Percentiles rank a stretch among this genome's conserved stretches.
Conservation (phyloP, 1,140 invertebrate genomes). For the Bombus ignitus region DNA sequence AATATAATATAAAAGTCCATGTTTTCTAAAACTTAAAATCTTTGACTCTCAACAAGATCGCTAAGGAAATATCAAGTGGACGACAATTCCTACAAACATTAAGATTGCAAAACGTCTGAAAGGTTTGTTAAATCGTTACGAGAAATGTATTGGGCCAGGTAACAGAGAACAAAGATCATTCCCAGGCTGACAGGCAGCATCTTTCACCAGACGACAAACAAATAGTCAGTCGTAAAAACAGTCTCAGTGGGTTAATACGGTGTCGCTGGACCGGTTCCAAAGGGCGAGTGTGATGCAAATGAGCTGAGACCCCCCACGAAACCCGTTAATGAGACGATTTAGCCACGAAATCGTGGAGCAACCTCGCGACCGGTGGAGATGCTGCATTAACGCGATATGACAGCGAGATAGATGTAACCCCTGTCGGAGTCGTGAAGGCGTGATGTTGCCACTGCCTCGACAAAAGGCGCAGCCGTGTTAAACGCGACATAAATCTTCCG, state of each 20-base stretch:
- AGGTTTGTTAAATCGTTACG: not conserved
- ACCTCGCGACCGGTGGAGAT: slow-evolving; percentile 54
- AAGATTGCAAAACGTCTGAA: not conserved
- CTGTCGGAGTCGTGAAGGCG: slow-evolving; percentile 50
- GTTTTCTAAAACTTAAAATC: no score
- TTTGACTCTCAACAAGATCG: no score
- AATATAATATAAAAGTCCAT: no score
- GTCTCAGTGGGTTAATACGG: slow-evolving; percentile 56
- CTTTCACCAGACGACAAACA: slow-evolving; percentile 49
- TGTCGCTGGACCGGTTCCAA: slow-evolving; percentile 72
- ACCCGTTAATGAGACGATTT: slow-evolving; percentile 81
- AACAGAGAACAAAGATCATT: slow-evolving; percentile 14
- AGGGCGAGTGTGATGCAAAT: slow-evolving; percentile 77
- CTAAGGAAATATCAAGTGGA: no score
- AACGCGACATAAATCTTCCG: slow-evolving; percentile 52
- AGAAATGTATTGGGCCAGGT: not conserved
- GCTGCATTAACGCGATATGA: slow-evolving; percentile 50
- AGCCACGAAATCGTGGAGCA: slow-evolving; percentile 77
- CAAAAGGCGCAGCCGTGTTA: slow-evolving; percentile 46
- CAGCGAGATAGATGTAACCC: slow-evolving; percentile 41
- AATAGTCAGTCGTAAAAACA: slow-evolving; percentile 52
- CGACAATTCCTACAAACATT: not conserved
- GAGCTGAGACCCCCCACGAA: slow-evolving; percentile 79
- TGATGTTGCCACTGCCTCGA: slow-evolving; percentile 54
- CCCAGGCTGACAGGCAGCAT: slow-evolving; percentile 27